phyloP scores from a whole-genome alignment of 2,797 vertebrate species.

The Pseudocheirus occidentalis region DNA sequence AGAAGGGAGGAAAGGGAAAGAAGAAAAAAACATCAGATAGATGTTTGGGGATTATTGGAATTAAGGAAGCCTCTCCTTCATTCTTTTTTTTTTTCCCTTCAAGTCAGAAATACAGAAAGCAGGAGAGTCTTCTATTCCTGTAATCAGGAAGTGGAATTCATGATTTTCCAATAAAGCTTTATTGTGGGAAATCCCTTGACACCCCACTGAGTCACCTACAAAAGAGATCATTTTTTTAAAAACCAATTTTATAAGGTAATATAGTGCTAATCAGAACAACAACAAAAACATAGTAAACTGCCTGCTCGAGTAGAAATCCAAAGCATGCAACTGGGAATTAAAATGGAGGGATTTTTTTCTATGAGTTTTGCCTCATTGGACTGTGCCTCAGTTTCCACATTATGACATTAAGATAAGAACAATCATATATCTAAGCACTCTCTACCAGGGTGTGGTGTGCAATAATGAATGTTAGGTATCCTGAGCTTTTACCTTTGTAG shows the following conservation, averaged over 20 bases:
- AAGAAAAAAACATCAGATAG: neutral
- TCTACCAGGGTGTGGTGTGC: slow-evolving; percentile 47
- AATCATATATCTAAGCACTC: neutral
- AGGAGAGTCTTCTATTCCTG: neutral
- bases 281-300: neutral
- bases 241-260: slow-evolving; percentile 23
- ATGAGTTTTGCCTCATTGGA: slow-evolving; percentile 36
- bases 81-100: neutral
- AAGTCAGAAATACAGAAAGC: neutral
- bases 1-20: neutral
- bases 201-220: slow-evolving; percentile 16
- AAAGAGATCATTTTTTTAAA: slow-evolving; percentile 37
- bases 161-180: neutral
- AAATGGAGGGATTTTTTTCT: neutral
- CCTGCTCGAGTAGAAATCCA: neutral
- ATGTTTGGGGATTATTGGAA: neutral
- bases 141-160: neutral
- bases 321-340: neutral
- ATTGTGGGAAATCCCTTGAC: neutral
- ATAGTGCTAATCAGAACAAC: slow-evolving; percentile 40
- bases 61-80: slow-evolving; percentile 9
- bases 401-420: slow-evolving; percentile 8
- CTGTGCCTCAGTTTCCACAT: neutral
- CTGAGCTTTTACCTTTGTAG: slow-evolving; percentile 50
- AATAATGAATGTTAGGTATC: slow-evolving; percentile 56